Percentiles rank a stretch among this genome's conserved stretches.
Evolutionary conservation across 2,888 invertebrate genomes (phyloP).

Genomic region (Drosophila algonquin): DNA sequence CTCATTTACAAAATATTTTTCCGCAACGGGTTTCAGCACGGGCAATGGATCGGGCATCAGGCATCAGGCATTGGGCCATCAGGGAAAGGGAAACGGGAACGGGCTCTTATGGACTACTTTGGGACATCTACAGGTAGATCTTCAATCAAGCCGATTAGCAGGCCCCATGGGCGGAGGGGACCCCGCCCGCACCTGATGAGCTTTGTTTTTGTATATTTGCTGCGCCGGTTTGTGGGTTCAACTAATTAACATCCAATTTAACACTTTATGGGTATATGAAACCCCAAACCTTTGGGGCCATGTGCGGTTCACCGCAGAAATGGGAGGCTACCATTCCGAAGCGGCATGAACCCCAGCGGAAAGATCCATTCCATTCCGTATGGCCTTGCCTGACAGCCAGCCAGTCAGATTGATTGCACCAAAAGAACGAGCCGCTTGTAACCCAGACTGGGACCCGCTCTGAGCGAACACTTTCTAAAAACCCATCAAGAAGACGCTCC

Average conservation of each 20-base stretch:
- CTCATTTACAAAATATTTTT: conserved; percentile 76
- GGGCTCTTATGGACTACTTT: conserved; percentile 28
- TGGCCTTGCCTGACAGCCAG: conserved; percentile 16
- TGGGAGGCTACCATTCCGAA: not conserved
- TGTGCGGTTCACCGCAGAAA: conserved; percentile 14
- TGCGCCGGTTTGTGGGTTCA: conserved; percentile 7
- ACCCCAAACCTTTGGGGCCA: conserved; percentile 7
- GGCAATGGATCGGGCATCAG: not conserved
- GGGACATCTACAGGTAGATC: conserved; percentile 48
- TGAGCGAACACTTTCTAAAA: conserved; percentile 61
- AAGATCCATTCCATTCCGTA: conserved; percentile 6
- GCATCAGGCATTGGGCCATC: no score
- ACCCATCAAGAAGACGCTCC: conserved; percentile 13
- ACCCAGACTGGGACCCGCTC: not conserved
- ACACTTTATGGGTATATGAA: conserved; percentile 37
- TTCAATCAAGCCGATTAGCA: conserved; percentile 30
- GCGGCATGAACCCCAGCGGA: not conserved
- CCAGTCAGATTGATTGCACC: conserved; percentile 30
- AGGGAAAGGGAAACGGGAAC: not conserved
- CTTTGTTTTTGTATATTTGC: not conserved
- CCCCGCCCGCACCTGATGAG: not conserved
- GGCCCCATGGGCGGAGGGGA: no score
- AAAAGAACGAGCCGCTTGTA: conserved; percentile 6
- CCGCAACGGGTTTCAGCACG: conserved; percentile 49
- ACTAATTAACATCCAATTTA: conserved; percentile 51